phyloP scores from a whole-genome alignment of 2,113 vertebrate species.

The Eublepharis macularius region DNA sequence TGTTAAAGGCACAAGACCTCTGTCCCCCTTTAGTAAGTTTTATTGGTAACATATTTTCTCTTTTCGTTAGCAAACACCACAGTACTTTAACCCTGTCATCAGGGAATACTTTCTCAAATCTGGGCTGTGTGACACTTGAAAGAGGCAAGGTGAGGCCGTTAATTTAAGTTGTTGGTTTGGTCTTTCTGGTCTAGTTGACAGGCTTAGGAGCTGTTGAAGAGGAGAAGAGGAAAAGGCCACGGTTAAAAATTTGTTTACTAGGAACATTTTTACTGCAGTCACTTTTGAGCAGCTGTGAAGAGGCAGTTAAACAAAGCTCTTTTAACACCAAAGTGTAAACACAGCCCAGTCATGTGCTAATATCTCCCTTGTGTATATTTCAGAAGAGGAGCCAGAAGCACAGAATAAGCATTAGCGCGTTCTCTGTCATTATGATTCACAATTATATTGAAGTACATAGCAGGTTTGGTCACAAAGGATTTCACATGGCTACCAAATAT shows the following conservation, averaged over 20 bases:
- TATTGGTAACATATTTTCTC: not conserved
- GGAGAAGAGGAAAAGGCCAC: not conserved
- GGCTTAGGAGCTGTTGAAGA: not conserved
- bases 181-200: not conserved
- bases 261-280: not conserved
- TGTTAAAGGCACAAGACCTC: not conserved
- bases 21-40: not conserved
- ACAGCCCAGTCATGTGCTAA: constrained; percentile 6
- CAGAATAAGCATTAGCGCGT: constrained; percentile 17
- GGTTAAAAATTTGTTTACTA: not conserved
- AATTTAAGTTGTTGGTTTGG: not conserved
- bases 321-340: constrained; percentile 7
- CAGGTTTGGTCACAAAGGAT: not conserved
- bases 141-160: not conserved
- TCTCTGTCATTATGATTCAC: not conserved
- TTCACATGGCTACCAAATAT: not conserved
- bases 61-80: not conserved
- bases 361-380: constrained; percentile 26
- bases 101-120: not conserved
- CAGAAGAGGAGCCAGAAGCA: not conserved
- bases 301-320: constrained; percentile 22
- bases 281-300: constrained; percentile 5
- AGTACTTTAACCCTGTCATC: not conserved
- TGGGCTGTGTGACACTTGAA: not conserved
- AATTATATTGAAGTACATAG: not conserved